Conservation (phyloP, 2,797 vertebrate species). For the Rhyacichthys aspro region DNA sequence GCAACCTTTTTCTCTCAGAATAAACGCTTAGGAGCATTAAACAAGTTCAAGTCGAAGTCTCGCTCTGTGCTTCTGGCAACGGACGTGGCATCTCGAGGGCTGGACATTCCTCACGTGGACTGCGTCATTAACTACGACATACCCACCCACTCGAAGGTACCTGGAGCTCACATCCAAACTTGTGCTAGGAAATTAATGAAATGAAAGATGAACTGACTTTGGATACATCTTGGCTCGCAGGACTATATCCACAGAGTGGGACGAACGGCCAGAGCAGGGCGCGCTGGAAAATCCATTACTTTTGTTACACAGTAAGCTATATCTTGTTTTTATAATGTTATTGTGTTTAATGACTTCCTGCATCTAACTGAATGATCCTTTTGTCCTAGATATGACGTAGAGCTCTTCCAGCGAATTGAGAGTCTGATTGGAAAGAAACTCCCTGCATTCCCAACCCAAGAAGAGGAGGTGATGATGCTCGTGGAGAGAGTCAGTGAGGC, state of each 20-base stretch:
- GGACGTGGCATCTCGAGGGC: constrained; percentile 94
- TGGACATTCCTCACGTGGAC: constrained; percentile 97
- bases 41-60: constrained; percentile 97
- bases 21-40: constrained; percentile 92
- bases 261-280: constrained; percentile 93
- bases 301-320: constrained; percentile 95
- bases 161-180: accelerated
- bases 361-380: not conserved
- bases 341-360: not conserved
- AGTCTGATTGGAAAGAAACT: constrained; percentile 95
- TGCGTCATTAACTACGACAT: constrained; percentile 99
- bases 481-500: constrained; percentile 94
- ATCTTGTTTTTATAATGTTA: not conserved
- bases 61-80: constrained; percentile 95
- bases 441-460: constrained; percentile 91
- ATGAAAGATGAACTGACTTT: not conserved
- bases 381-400: constrained; percentile 89
- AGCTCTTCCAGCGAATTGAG: constrained; percentile 97
- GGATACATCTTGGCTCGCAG: constrained; percentile 63
- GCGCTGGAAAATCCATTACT: constrained; percentile 95
- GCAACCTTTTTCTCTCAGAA: constrained; percentile 75
- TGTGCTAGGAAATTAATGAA: not conserved
- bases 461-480: constrained; percentile 98
- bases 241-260: constrained; percentile 98
- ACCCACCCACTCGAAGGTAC: constrained; percentile 98